A percentile compares a stretch with the other conserved stretches of the same genome.
These are phyloP conservation scores for Gnathonemus echidnorhynchus DNA, from an alignment of 2,113 vertebrate species.

Conservation along the genomic window DNA sequence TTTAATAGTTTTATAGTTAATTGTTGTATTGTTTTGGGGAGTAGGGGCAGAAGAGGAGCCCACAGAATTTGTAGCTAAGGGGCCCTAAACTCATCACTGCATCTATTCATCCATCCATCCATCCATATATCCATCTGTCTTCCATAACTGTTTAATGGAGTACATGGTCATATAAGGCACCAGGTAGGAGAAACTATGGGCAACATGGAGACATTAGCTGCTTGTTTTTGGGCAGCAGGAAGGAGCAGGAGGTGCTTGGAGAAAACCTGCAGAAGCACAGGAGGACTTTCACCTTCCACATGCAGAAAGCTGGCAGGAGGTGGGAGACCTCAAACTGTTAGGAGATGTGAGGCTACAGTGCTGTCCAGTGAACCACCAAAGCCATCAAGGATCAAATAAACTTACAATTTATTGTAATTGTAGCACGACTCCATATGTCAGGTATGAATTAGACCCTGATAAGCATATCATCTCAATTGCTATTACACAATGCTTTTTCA, in stretches of 20 bases:
- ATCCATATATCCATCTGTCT: background rate
- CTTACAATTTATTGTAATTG: background rate
- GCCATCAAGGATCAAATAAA: background rate
- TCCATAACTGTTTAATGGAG: background rate
- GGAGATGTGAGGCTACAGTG: background rate
- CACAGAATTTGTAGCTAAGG: too few relatives aligned
- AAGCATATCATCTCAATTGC: background rate
- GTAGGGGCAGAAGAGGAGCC: too few relatives aligned
- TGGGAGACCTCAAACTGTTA: background rate
- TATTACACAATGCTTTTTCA: conserved; percentile 41
- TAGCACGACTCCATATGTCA: background rate
- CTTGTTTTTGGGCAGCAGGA: background rate
- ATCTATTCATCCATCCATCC: background rate
- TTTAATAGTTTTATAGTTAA: too few relatives aligned
- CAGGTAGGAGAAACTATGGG: background rate
- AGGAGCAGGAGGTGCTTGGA: background rate
- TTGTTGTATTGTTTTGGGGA: too few relatives aligned
- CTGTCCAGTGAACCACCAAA: background rate
- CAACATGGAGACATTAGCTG: background rate
- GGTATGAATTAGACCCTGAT: background rate
- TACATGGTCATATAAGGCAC: background rate
- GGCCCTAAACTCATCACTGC: background rate
- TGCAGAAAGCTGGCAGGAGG: background rate
- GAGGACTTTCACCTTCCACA: background rate
- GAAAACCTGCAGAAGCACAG: background rate